Evolutionary conservation across 2,888 invertebrate genomes (phyloP), one percentile per base, ranked within the genome.

Genomic region (Tinea pellionella): DNA sequence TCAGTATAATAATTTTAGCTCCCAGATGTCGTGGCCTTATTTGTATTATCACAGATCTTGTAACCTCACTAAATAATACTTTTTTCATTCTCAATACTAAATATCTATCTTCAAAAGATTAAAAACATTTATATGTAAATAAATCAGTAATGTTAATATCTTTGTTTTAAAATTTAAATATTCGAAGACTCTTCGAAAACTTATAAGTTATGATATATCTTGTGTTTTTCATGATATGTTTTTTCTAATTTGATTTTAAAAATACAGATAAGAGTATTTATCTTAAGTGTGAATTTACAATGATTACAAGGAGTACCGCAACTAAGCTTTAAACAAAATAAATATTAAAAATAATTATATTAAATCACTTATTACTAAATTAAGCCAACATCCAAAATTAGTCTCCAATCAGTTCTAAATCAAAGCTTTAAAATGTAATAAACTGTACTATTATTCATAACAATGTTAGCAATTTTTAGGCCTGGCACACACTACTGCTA

Each of bases 51-150:
- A 86, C 85, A 85, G 85, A 78, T 80, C 77, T 77, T 80, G 15
- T 59, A 80, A 75, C 73, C 77, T 83, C 79, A 73, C 69, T 78
- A 81, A 76, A 77, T 83, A 84, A 85, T 84, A 84, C 82, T 82
- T 82, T 76, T 68, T 75, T 74, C 75, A 63, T 61, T 57, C 9
- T 32, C 57, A 57, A 32, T 57, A 32, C 57, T 57, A 57, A 57
- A 57, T 57, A 32, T 57, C 15, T 57, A 57, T 32, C 53, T 53
- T 24, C 53, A 12, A 61, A 61, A 19, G 41, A 19, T 29, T 59
- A 59, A 47, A 58, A 59, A 15, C 13, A n/a, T 16, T n/a, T 58
- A 7, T 59, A 59, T 59, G 47, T 59, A 59, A 59, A 30, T 59
- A 59, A 59, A 47, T 43, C 24, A 47, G 29, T 42, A 19, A 59